Evolutionary conservation across 2,888 invertebrate genomes (phyloP).

Genomic region (Helleia helle): DNA sequence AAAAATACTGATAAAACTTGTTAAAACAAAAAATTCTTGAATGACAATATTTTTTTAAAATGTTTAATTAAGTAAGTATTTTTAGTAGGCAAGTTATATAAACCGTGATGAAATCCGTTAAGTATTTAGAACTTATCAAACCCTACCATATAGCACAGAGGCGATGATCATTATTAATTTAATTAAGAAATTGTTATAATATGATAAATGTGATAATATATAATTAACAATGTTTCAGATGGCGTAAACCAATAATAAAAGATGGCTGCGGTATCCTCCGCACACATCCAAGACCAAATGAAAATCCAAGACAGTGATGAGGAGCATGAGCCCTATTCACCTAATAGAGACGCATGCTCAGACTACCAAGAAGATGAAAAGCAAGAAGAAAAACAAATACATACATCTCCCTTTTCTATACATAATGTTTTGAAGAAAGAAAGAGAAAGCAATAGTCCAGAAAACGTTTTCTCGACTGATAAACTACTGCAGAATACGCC

Average conservation of each 20-base stretch:
- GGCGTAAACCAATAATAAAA: constrained; percentile 43
- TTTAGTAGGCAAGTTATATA: too few relatives aligned
- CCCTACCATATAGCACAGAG: too few relatives aligned
- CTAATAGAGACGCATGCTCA: constrained; percentile 54
- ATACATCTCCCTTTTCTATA: constrained; percentile 61
- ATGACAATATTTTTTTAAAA: too few relatives aligned
- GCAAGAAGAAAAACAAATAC: constrained; percentile 40
- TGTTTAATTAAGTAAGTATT: too few relatives aligned
- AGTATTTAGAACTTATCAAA: too few relatives aligned
- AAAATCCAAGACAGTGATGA: constrained; percentile 67
- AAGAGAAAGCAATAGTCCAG: constrained; percentile 57
- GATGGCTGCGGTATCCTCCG: constrained; percentile 66
- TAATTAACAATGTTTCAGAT: constrained; percentile 42
- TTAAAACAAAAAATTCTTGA: too few relatives aligned
- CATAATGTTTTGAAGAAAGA: constrained; percentile 68
- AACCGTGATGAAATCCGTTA: too few relatives aligned
- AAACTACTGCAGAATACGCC: constrained; percentile 62
- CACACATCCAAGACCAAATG: constrained; percentile 51
- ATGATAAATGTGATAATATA: too few relatives aligned
- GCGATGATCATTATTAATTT: too few relatives aligned
- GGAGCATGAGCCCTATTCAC: constrained; percentile 50
- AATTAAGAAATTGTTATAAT: too few relatives aligned
- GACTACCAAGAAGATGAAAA: constrained; percentile 59
- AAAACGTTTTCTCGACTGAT: constrained; percentile 66
- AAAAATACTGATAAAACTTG: too few relatives aligned